Evolutionary conservation across 2,113 vertebrate genomes (phyloP).

Genomic region (Nycticebus coucang): DNA sequence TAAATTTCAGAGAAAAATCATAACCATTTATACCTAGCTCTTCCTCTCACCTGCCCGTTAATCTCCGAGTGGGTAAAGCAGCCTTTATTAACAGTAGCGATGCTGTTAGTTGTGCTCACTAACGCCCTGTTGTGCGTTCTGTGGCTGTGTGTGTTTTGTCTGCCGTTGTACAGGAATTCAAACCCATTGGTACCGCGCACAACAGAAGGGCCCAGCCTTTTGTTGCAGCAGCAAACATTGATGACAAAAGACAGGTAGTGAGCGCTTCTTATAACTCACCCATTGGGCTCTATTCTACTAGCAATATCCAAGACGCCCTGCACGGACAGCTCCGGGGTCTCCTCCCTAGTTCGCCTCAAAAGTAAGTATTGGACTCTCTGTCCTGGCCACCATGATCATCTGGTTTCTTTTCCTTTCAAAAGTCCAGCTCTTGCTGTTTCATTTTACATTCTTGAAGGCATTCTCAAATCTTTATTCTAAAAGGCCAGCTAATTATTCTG

Average conservation of each 20-base stretch:
- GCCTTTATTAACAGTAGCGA: conserved; percentile 78
- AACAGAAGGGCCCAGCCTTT: conserved; percentile 97
- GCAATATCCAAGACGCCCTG: conserved; percentile 97
- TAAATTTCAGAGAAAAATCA: conserved; percentile 43
- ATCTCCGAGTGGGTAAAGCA: conserved; percentile 47
- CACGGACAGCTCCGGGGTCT: conserved; percentile 96
- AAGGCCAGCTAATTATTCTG: conserved; percentile 33
- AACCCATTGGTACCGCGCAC: conserved; percentile 93
- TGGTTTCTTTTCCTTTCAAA: conserved; percentile 61
- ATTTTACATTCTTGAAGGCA: conserved; percentile 34
- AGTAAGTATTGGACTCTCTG: conserved; percentile 87
- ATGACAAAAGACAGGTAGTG: conserved; percentile 98
- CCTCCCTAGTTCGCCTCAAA: conserved; percentile 87
- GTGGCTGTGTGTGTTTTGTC: conserved; percentile 91
- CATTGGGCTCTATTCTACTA: conserved; percentile 98
- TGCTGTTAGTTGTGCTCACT: conserved; percentile 76
- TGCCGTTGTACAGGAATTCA: conserved; percentile 92
- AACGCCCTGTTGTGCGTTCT: conserved; percentile 83
- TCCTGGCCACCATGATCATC: not conserved
- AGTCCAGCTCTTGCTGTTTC: conserved; percentile 87
- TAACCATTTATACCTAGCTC: conserved; percentile 20
- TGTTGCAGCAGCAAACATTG: conserved; percentile 96
- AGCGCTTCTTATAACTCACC: conserved; percentile 98
- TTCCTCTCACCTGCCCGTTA: conserved; percentile 55
- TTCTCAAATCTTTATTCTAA: conserved; percentile 14